Evolutionary conservation across 2,113 vertebrate species (phyloP), one percentile per base, ranked within the genome.

Genomic region (Microtus pennsylvanicus): DNA sequence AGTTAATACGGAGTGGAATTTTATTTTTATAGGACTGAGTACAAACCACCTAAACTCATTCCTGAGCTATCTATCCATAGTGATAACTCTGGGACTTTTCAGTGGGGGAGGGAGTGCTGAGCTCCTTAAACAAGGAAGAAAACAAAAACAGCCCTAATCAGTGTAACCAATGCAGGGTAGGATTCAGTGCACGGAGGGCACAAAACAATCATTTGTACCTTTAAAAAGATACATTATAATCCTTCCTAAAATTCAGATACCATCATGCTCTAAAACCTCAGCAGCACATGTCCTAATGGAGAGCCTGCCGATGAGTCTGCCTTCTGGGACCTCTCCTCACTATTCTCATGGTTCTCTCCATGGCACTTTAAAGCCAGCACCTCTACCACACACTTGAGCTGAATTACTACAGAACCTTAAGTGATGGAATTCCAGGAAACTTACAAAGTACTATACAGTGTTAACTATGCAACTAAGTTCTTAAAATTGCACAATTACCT

Each of bases 401-500:
- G 86, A 89, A 38, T 80, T 28, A 38, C 42, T 63, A 30, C 12
- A 78, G 38, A 92, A 80, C 50, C 42, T 72, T 58, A 19, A 33
- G 42, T 50, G 61, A 21, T 33, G 58, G 47, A 81, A 28, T 93
- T 38, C 94, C 67, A 52, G 26, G 75, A 96, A 95, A 83, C 30
- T 67, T 70, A 92, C 35, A 50, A 85, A 87, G 47, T 72, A 75
- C 77, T 85, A 69, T 13, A 69, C n/a, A 72, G 63, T 76, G 90
- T 88, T 94, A 94, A 70, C 97, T 96, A 95, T 95, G 96, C 96
- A 97, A 97, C 10, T 69, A 65, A 82, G 72, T 94, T 92, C 72
- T 77, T 50, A 78, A 94, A 30, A 38, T 70, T 76, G 82, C 91
- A 97, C 90, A 92, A 61, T 67, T 72, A 42, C 1, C 24, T 80